A percentile compares a stretch with the other conserved stretches of the same genome.
Evolutionary conservation across 1,140 invertebrate species (phyloP).

Genomic region (Drosophila micromelanica): DNA sequence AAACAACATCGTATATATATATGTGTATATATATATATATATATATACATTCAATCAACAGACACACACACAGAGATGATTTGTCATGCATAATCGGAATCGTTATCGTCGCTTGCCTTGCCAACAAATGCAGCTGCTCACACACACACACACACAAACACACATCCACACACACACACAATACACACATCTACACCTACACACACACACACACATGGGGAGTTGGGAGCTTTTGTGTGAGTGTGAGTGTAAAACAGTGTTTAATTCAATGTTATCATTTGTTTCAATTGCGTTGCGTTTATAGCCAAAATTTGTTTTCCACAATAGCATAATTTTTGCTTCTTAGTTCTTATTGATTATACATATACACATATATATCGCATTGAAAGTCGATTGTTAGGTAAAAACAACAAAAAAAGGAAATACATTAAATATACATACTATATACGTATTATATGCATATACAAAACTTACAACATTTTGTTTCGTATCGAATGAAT

Average conservation of each 20-base stretch:
- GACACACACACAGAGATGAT: constrained; percentile 39
- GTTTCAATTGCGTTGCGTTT: constrained; percentile 69
- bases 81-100: constrained; percentile 43
- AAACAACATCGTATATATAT: constrained; percentile 9
- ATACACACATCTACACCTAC: constrained; percentile 35
- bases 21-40: not conserved
- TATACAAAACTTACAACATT: constrained; percentile 32
- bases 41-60: constrained; percentile 26
- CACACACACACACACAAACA: constrained; percentile 32
- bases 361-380: constrained; percentile 20
- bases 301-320: constrained; percentile 81
- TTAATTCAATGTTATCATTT: constrained; percentile 58
- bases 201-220: constrained; percentile 28
- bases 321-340: constrained; percentile 75
- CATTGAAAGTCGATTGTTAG: not conserved
- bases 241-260: constrained; percentile 57
- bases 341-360: constrained; percentile 66
- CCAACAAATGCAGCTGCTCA: constrained; percentile 71
- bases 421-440: constrained; percentile 4
- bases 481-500: constrained; percentile 44
- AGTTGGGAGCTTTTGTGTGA: constrained; percentile 56
- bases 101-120: constrained; percentile 74
- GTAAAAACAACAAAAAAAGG: no score
- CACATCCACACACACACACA: constrained; percentile 22
- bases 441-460: constrained; percentile 23